These are phyloP conservation scores for Brachypalpus laphriformis DNA, from an alignment of 2,888 invertebrate genomes.

Conservation along the genomic window DNA sequence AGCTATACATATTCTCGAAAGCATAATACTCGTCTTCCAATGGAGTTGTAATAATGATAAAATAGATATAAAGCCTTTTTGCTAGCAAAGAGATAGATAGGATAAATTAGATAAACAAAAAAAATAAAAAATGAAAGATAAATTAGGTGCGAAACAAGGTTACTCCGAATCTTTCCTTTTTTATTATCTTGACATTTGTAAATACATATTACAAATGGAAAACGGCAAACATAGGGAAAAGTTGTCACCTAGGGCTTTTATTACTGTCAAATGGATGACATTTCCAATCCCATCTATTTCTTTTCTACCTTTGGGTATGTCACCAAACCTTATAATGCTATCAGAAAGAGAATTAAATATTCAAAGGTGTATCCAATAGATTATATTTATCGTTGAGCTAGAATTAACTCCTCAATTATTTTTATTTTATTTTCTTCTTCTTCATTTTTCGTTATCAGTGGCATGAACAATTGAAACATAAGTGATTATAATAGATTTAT, in stretches of 20 bases:
- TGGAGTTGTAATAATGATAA: no score
- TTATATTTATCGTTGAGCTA: constrained; percentile 9
- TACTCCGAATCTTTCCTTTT: constrained; percentile 1
- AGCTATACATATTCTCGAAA: no score
- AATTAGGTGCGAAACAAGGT: constrained; percentile 28
- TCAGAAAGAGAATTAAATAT: background rate
- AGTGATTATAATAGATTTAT: no score
- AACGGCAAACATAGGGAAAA: background rate
- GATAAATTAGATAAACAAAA: constrained; percentile 6
- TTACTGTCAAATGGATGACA: constrained; percentile 7
- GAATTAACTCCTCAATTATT: constrained; percentile 20
- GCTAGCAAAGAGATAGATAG: constrained; percentile 14
- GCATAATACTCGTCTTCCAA: no score
- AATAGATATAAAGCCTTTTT: background rate
- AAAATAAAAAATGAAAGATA: background rate
- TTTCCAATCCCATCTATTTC: constrained; percentile 24
- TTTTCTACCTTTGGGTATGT: background rate
- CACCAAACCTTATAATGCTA: background rate
- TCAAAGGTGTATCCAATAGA: constrained; percentile 8
- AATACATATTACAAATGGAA: constrained; percentile 17
- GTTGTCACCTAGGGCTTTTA: constrained; percentile 24
- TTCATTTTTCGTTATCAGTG: background rate
- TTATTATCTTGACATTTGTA: constrained; percentile 43
- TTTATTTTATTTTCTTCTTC: background rate
- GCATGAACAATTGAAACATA: background rate